Conservation (phyloP, 1,140 invertebrate species). For the Hylaeus volcanicus region DNA sequence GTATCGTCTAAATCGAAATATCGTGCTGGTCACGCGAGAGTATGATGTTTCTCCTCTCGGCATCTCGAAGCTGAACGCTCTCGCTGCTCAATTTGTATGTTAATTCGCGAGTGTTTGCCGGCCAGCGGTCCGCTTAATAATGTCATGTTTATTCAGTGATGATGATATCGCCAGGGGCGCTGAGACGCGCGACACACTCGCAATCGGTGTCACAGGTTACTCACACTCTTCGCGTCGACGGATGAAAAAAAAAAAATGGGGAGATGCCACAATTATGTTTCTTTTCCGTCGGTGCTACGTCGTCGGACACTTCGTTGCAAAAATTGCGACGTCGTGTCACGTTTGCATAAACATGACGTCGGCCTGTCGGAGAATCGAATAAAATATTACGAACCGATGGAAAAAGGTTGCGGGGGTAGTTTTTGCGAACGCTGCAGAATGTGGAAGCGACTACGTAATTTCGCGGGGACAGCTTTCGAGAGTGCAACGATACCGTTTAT, state of each 20-base stretch:
- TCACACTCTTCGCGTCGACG: conserved; percentile 30
- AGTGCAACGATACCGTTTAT: neutral
- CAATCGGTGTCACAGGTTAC: conserved; percentile 70
- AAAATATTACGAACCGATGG: conserved; percentile 3
- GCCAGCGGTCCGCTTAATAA: conserved; percentile 80
- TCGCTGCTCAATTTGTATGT: conserved; percentile 80
- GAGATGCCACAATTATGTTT: conserved; percentile 54
- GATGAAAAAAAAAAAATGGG: conserved; percentile 13
- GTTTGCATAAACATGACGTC: conserved; percentile 52
- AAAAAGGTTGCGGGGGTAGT: neutral
- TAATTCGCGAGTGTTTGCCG: conserved; percentile 79
- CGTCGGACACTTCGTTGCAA: conserved; percentile 37
- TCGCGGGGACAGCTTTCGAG: neutral
- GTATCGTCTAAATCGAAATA: conserved; percentile 63
- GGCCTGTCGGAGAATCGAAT: neutral
- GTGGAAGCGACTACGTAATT: neutral
- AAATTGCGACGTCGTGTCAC: conserved; percentile 46
- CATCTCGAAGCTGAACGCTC: conserved; percentile 64
- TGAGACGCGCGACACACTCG: conserved; percentile 71
- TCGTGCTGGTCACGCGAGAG: conserved; percentile 44
- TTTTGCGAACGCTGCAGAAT: neutral
- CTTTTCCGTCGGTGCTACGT: conserved; percentile 45
- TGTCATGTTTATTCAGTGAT: conserved; percentile 81
- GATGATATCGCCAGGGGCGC: conserved; percentile 78
- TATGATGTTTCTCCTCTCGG: conserved; percentile 55